Evolutionary conservation across 2,797 vertebrate genomes (phyloP), one percentile per base, ranked within the genome.

Genomic region (Pangasius krempfi): DNA sequence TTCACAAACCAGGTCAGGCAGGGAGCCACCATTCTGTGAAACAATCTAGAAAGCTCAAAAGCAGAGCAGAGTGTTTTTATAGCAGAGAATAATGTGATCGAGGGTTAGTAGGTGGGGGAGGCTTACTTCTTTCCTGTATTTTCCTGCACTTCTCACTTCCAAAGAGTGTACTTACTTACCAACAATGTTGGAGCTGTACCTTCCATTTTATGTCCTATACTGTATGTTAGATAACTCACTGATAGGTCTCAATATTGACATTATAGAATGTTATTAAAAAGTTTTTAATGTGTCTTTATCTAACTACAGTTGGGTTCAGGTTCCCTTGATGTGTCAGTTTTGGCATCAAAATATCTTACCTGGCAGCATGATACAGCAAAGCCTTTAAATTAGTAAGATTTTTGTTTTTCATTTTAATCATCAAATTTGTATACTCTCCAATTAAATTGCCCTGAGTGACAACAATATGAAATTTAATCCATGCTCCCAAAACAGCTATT

Each of bases 1-100:
- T 70, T 85, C 50, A 37, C 47, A 52, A 85, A 72, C n/a, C 64
- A 70, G 47, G n/a, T 66, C 58, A 86, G 73, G 44, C 40, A 50
- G n/a, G 73, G 22, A 64, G 73, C 58, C 60, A 50, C 47, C 47
- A 66, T 86, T 8, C 44, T 79, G 58, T 52, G 44, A 78, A 86
- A 78, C 40, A 44, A 78, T 50, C 10, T 20, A 12, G 73, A 86
- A 64, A 33, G n/a, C 3, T 85, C 47, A 54, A 79, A 76, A 79
- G 13, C 50, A 56, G 52, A 33, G 52, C 47, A 52, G 40, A 73
- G 37, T 40, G 44, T 52, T 79, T 50, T 79, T 52, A 76, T 50
- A 76, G 47, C 50, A 50, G 27, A 78, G 47, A n/a, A 52, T 50
- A 50, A 18, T 78, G 25, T 76, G 73, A 76, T 50, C 13, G 2